Conservation (phyloP, 2,113 vertebrate genomes). For the Rhinolophus sinicus region DNA sequence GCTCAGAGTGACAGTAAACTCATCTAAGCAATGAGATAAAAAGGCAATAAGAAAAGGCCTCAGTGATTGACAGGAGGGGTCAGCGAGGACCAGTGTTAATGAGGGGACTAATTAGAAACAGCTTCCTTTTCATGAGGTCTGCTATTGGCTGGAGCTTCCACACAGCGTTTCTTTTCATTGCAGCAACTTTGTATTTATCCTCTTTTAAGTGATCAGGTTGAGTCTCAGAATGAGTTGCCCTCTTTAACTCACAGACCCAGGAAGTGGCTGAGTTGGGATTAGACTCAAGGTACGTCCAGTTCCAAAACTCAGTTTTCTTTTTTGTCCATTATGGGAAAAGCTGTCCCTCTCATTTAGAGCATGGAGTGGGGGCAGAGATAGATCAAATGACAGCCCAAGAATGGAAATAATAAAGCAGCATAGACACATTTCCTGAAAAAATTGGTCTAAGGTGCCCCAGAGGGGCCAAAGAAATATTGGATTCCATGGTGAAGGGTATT, state of each 20-base stretch:
- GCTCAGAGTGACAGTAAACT: background rate
- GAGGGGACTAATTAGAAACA: background rate
- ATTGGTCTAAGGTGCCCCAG: background rate
- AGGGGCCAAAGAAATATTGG: conserved; percentile 29
- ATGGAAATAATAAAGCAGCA: conserved; percentile 16
- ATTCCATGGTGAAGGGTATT: conserved; percentile 7
- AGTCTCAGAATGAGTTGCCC: background rate
- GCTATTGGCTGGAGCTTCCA: background rate
- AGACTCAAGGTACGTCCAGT: background rate
- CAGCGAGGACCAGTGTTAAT: background rate
- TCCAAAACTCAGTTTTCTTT: background rate
- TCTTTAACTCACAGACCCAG: background rate
- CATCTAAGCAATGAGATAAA: background rate
- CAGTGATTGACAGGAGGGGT: background rate
- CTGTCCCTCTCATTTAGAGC: background rate
- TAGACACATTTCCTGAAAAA: conserved; percentile 15
- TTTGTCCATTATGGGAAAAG: background rate
- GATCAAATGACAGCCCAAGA: background rate
- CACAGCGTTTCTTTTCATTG: background rate
- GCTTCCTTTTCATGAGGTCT: background rate
- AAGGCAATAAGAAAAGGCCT: background rate
- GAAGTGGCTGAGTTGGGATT: background rate
- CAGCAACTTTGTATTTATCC: background rate
- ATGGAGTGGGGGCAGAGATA: background rate
- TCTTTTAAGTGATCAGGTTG: background rate